Base-by-base conservation (phyloP, 2,113 vertebrate genomes). In the Toxotes chatareus region DNA sequence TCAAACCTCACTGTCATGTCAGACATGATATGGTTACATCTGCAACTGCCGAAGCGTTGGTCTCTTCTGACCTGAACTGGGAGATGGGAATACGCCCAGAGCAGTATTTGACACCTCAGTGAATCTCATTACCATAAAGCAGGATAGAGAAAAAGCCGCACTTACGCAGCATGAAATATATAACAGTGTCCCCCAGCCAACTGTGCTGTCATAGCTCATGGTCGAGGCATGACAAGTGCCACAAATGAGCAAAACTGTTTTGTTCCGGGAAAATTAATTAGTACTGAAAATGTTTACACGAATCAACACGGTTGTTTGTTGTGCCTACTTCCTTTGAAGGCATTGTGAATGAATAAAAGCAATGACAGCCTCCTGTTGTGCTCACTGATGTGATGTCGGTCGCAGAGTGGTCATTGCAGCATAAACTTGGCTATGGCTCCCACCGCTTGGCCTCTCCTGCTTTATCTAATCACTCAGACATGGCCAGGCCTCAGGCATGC, bases 391-490 rank as follows among this genome's bases (percentile, higher is more conserved):
- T 56, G 42, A 62, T 27, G 75, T 56, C 34, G 72, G 76, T 83
- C 80, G 80, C 73, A 46, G 68, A 83, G 42, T 49, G 69, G 86
- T 82, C 86, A 81, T 42, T 78, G 86, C 83, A 60, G 70, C 83
- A 88, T 34, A 86, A 90, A 89, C 84, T 86, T 93, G 88, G 88
- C 92, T 81, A 9, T 55, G 66, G 82, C 71, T 86, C 65, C 78
- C 32, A 84, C 62, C 67, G 62, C 85, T 93, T 94, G 88, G 87
- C 90, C 90, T 91, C 88, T 83, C 42, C 73, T 86, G 90, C 90
- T 93, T 91, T 89, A 95, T 94, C 91, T 90, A 93, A 94, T 95
- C 92, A 89, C 83, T 91, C 89, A 93, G 93, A 93, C 89, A 93
- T 86, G 90, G 86, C 89, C 68, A 64, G 80, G 88, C 92, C 90